Conservation (phyloP, 2,113 vertebrate species). For the Tragelaphus imberbis region DNA sequence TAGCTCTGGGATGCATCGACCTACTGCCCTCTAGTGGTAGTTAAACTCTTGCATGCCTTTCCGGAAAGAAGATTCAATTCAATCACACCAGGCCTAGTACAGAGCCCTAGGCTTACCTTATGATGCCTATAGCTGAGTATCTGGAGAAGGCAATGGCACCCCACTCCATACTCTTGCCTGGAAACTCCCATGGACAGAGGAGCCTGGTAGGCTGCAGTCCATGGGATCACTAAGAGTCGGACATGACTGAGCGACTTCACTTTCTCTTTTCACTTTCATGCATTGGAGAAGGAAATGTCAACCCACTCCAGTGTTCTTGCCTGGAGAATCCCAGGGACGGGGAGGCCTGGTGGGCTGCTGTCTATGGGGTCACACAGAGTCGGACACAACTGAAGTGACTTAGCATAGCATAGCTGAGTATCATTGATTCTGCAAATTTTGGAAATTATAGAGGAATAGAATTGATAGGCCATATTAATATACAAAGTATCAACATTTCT, state of each 20-base stretch:
- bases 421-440: background rate
- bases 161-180: too few relatives aligned
- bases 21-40: conserved; percentile 32
- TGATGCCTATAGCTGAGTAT: background rate
- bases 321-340: too few relatives aligned
- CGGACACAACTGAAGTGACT: too few relatives aligned
- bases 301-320: too few relatives aligned
- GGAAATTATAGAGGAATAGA: background rate
- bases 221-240: too few relatives aligned
- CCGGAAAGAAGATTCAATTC: background rate
- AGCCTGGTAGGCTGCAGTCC: too few relatives aligned
- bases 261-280: too few relatives aligned
- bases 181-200: too few relatives aligned
- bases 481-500: background rate
- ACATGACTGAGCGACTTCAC: too few relatives aligned
- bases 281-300: too few relatives aligned
- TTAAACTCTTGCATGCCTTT: background rate
- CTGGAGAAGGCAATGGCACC: background rate
- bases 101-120: background rate
- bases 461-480: background rate
- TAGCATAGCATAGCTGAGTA: background rate
- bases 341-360: too few relatives aligned
- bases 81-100: background rate
- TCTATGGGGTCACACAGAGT: too few relatives aligned
- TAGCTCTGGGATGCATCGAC: background rate